Evolutionary conservation across 2,888 invertebrate genomes (phyloP).

Genomic region (Tetranychus piercei): DNA sequence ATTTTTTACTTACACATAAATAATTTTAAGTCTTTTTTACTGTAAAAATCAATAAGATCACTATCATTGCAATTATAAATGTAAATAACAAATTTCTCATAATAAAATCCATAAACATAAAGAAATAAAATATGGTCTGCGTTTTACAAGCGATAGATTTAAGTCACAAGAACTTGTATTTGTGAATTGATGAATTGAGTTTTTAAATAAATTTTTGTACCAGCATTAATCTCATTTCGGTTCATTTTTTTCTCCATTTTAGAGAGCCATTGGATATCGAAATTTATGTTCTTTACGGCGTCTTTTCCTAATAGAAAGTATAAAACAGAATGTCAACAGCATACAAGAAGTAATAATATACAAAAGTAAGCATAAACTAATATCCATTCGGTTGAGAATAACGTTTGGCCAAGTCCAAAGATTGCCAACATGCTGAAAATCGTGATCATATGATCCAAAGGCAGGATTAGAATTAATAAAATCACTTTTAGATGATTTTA

Average conservation of each 20-base stretch:
- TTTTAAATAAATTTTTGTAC: not conserved
- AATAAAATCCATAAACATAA: too few relatives aligned
- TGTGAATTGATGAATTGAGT: too few relatives aligned
- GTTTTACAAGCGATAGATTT: too few relatives aligned
- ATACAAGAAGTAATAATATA: conserved; percentile 10
- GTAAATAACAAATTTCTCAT: too few relatives aligned
- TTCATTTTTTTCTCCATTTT: not conserved
- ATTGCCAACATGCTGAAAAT: not conserved
- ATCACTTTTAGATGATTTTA: not conserved
- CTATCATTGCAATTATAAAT: not conserved
- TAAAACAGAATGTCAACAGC: conserved; percentile 11
- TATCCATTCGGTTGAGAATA: not conserved
- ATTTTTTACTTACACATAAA: too few relatives aligned
- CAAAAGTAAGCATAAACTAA: conserved; percentile 11
- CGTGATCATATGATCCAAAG: not conserved
- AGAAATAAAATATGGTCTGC: too few relatives aligned
- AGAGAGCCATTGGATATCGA: not conserved
- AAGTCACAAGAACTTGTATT: too few relatives aligned
- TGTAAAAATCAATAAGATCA: conserved; percentile 3
- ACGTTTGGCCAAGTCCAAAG: conserved; percentile 4
- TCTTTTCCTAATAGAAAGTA: conserved; percentile 35
- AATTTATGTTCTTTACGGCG: not conserved
- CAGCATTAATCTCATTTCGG: not conserved
- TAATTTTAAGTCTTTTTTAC: too few relatives aligned
- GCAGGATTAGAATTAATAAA: not conserved